A percentile compares a stretch with the other conserved stretches of the same genome.
Evolutionary conservation across 2,113 vertebrate genomes (phyloP).

Genomic region (Ranitomeya variabilis): DNA sequence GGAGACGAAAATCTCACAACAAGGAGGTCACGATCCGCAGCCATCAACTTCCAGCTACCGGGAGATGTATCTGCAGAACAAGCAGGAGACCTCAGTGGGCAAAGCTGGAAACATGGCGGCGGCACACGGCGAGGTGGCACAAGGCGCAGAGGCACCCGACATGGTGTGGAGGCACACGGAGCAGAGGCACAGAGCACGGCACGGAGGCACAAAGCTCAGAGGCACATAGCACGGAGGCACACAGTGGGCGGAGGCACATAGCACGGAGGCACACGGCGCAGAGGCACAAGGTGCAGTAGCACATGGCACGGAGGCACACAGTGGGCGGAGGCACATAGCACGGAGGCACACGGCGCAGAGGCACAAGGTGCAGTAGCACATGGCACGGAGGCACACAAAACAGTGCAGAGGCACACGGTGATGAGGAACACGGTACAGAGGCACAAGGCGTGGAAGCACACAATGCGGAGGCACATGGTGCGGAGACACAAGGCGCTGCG

Average conservation of each 20-base stretch:
- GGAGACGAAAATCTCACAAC: conserved; percentile 88
- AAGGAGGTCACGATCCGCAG: conserved; percentile 84
- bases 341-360: neutral
- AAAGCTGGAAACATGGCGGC: rapidly evolving
- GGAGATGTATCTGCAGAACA: conserved; percentile 61
- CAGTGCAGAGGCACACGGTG: rapidly evolving
- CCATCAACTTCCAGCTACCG: conserved; percentile 79
- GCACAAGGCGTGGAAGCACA: rapidly evolving
- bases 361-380: rapidly evolving
- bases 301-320: neutral
- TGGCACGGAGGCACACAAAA: neutral
- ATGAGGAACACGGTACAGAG: neutral
- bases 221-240: rapidly evolving
- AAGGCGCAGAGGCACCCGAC: too few species aligned
- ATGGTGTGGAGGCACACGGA: too few species aligned
- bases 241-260: neutral
- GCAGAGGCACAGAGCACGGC: too few species aligned
- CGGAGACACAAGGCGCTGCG: rapidly evolving
- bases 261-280: rapidly evolving
- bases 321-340: rapidly evolving
- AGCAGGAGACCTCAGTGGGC: neutral
- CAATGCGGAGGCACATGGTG: too few species aligned
- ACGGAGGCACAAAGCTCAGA: too few species aligned
- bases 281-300: neutral
- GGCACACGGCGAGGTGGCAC: neutral